phyloP scores from a whole-genome alignment of 1,140 invertebrate species.

The Calephelis nemesis region DNA sequence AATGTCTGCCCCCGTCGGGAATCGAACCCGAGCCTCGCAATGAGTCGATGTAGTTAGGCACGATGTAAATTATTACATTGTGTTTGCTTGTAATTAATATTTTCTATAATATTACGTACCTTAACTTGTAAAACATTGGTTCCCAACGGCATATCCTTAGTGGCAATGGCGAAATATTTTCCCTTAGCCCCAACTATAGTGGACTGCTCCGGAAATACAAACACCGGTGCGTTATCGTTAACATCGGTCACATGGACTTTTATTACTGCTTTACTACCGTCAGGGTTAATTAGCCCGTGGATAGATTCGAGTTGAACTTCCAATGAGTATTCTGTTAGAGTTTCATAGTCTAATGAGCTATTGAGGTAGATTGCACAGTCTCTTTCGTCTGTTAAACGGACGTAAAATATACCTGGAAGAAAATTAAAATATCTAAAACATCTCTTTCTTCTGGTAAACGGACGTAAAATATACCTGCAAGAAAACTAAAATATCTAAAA shows the following conservation, averaged over 20 bases:
- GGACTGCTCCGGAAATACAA: constrained; percentile 84
- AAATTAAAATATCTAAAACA: not conserved
- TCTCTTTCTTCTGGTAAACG: too few species aligned
- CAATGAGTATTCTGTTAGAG: constrained; percentile 85
- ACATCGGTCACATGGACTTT: constrained; percentile 91
- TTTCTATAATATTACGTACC: constrained; percentile 53
- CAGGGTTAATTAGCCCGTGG: constrained; percentile 87
- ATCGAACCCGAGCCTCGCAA: too few species aligned
- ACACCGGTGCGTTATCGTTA: constrained; percentile 92
- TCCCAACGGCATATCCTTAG: constrained; percentile 84
- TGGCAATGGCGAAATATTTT: constrained; percentile 82
- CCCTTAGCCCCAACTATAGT: constrained; percentile 62
- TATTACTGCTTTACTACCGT: constrained; percentile 86
- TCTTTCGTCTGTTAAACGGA: constrained; percentile 86
- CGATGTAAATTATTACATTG: too few species aligned
- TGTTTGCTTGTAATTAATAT: too few species aligned
- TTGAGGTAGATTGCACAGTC: constrained; percentile 89
- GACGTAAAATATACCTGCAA: too few species aligned
- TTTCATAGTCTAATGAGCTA: constrained; percentile 87
- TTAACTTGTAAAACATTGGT: constrained; percentile 87
- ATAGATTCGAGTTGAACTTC: constrained; percentile 88
- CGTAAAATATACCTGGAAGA: constrained; percentile 84
- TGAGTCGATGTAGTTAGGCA: too few species aligned
- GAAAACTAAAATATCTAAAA: too few species aligned
- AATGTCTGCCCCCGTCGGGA: too few species aligned